Evolutionary conservation across 2,888 invertebrate species (phyloP).

Genomic region (Homarus gammarus): DNA sequence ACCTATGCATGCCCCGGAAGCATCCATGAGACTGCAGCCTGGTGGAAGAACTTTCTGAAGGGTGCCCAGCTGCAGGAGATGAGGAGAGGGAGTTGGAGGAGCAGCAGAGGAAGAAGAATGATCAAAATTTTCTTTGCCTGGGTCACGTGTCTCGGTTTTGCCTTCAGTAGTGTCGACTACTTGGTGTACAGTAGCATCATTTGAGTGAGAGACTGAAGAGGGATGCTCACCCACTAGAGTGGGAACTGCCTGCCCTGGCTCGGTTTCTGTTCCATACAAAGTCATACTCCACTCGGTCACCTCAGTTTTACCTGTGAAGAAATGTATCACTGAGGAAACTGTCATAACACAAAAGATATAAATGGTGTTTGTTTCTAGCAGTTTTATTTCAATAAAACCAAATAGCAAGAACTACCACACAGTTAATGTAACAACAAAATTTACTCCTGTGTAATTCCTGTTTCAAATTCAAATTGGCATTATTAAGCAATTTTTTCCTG

Average conservation of each 20-base stretch:
- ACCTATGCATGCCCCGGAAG: slow-evolving; percentile 77
- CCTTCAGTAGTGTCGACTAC: slow-evolving; percentile 65
- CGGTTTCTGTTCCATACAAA: slow-evolving; percentile 90
- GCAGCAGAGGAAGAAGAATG: slow-evolving; percentile 72
- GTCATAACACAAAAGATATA: too few relatives aligned
- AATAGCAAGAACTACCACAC: too few relatives aligned
- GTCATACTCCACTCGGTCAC: slow-evolving; percentile 95
- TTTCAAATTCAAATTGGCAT: too few relatives aligned
- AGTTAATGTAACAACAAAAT: too few relatives aligned
- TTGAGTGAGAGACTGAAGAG: slow-evolving; percentile 15
- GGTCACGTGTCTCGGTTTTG: slow-evolving; percentile 52
- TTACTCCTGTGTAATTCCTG: too few relatives aligned
- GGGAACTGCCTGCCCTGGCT: slow-evolving; percentile 79
- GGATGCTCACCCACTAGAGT: slow-evolving; percentile 76
- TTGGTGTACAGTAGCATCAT: slow-evolving; percentile 26
- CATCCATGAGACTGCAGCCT: slow-evolving; percentile 60
- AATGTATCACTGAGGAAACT: neutral
- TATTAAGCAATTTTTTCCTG: too few relatives aligned
- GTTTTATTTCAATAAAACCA: too few relatives aligned
- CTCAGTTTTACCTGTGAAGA: slow-evolving; percentile 62
- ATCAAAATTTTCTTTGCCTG: slow-evolving; percentile 7
- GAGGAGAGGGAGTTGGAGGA: slow-evolving; percentile 74
- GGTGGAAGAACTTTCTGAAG: slow-evolving; percentile 30
- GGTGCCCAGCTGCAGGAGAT: slow-evolving; percentile 62
- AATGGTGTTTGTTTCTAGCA: too few relatives aligned